These are phyloP conservation scores for Podarcis cretensis DNA, from an alignment of 2,113 vertebrate species.

Conservation along the genomic window DNA sequence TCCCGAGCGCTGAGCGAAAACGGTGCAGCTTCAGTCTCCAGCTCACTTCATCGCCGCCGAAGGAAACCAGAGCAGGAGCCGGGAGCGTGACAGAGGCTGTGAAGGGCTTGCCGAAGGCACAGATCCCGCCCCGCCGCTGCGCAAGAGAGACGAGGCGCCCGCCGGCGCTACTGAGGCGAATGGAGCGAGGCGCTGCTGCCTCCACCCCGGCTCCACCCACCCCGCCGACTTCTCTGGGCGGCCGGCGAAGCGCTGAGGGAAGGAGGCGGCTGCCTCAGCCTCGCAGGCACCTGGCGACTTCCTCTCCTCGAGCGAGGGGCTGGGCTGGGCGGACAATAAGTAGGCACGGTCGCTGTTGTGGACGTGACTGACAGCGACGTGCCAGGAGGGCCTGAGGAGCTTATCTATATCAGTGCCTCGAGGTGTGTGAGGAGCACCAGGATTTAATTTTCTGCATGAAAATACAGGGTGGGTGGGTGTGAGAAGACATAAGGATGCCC, in stretches of 20 bases:
- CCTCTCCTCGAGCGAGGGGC: no score
- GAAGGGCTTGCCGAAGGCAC: neutral
- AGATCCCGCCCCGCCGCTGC: no score
- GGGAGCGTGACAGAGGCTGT: neutral
- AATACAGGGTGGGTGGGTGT: no score
- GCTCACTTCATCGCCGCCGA: neutral
- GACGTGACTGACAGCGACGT: neutral
- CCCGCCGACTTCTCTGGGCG: neutral
- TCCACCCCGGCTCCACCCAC: neutral
- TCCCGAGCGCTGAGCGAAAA: no score
- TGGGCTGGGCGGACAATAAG: neutral
- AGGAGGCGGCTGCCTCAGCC: neutral
- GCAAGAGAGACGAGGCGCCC: neutral
- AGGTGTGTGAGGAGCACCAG: neutral
- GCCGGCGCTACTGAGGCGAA: neutral
- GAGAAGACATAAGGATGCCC: neutral
- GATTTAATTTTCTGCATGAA: neutral
- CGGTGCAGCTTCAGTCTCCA: neutral
- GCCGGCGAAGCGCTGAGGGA: neutral
- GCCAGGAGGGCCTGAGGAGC: neutral
- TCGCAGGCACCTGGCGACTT: neutral
- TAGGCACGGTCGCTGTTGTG: no score
- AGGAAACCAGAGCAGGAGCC: no score
- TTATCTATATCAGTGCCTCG: neutral
- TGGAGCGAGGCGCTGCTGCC: neutral